A percentile compares a stretch with the other conserved stretches of the same genome.
Conservation (phyloP, 2,113 vertebrate genomes). For the Mesocricetus auratus region DNA sequence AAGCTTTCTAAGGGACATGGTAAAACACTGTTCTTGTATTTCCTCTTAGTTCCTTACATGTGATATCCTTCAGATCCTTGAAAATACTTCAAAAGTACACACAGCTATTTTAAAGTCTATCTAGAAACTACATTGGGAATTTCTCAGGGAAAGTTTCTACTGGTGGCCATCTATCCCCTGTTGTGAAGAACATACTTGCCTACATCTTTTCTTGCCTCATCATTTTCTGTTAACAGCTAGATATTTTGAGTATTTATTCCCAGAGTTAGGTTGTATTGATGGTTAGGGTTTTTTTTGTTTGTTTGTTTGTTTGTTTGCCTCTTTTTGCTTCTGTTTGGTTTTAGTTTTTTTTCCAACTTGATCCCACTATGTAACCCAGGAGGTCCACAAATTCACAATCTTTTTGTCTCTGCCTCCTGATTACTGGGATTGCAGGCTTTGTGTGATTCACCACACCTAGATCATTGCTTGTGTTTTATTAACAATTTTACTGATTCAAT, state of each 20-base stretch:
- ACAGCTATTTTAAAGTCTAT: neutral
- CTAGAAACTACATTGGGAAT: neutral
- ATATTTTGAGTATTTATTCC: neutral
- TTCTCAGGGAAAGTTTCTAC: neutral
- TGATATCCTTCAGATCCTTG: neutral
- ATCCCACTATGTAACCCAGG: neutral
- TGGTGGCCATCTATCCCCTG: neutral
- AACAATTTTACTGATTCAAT: neutral
- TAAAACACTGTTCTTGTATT: neutral
- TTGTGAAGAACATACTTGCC: neutral
- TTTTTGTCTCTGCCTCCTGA: neutral
- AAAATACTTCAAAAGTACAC: constrained; percentile 11
- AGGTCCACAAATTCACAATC: no score
- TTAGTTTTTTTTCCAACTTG: neutral
- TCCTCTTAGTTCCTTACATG: neutral
- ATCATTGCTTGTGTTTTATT: neutral
- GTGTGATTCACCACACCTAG: neutral
- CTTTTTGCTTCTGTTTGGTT: neutral
- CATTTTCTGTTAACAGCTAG: neutral
- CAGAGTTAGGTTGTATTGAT: neutral
- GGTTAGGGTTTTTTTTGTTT: neutral
- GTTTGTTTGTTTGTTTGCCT: neutral
- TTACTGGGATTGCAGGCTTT: neutral
- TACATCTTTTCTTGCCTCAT: neutral
- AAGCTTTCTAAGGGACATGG: constrained; percentile 14